phyloP scores from a whole-genome alignment of 2,888 invertebrate species.

The Cyaniris semiargus region DNA sequence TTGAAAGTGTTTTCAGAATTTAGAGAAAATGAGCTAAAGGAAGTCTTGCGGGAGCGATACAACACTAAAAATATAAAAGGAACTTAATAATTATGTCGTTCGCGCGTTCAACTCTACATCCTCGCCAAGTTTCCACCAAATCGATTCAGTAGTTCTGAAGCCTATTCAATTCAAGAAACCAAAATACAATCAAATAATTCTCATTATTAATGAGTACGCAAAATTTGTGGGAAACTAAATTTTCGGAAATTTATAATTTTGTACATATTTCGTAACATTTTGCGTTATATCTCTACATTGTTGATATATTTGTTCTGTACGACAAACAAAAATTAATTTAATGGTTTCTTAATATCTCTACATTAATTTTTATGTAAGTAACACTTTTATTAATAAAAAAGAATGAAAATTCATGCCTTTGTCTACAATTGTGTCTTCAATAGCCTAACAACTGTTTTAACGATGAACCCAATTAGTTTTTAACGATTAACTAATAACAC shows the following conservation, averaged over 20 bases:
- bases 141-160: not conserved
- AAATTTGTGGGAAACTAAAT: not conserved
- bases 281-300: not conserved
- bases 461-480: not conserved
- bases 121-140: not conserved
- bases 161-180: no score
- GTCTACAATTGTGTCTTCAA: not conserved
- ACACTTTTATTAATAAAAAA: not conserved
- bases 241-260: not conserved
- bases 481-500: slow-evolving; percentile 3
- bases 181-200: no score
- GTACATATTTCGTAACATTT: not conserved
- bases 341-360: no score
- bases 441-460: not conserved
- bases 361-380: not conserved
- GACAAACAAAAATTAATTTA: no score
- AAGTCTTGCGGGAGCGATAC: not conserved
- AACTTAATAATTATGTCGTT: not conserved
- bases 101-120: not conserved
- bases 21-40: not conserved
- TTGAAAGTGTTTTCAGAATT: no score
- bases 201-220: not conserved
- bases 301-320: no score
- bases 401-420: slow-evolving; percentile 14
- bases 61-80: not conserved